These are phyloP conservation scores for Thereva unica DNA, from an alignment of 2,888 invertebrate genomes.

Conservation along the genomic window DNA sequence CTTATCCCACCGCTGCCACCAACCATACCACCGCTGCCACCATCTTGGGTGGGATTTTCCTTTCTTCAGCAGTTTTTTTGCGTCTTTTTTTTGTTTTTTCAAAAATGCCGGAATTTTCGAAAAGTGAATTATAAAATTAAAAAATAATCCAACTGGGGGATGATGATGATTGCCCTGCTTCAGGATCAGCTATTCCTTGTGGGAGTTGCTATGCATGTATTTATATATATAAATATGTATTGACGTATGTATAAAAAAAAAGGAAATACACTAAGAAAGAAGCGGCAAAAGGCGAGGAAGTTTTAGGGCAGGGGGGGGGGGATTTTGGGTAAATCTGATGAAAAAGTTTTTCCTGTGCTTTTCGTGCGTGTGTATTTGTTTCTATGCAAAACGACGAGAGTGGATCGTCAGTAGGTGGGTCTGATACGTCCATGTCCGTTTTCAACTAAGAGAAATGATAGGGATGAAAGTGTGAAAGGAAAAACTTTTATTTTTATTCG, in stretches of 20 bases:
- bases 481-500: no score
- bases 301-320: background rate
- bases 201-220: background rate
- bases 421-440: no score
- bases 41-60: no score
- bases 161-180: no score
- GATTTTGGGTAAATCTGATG: no score
- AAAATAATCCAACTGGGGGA: slow-evolving; percentile 6
- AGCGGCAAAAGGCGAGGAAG: background rate
- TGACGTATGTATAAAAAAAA: slow-evolving; percentile 1
- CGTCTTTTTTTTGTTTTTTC: background rate
- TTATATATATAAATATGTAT: background rate
- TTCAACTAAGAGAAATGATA: no score
- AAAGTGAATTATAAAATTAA: slow-evolving; percentile 17
- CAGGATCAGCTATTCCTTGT: no score
- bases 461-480: no score
- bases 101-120: slow-evolving; percentile 5
- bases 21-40: no score
- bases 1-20: no score
- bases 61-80: slow-evolving; percentile 7
- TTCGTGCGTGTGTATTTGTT: background rate
- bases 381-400: background rate
- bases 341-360: background rate
- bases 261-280: background rate
- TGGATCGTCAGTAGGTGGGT: background rate